Evolutionary conservation across 1,140 invertebrate genomes (phyloP), one percentile per base, ranked within the genome.

Genomic region (Leptinotarsa lineolata): DNA sequence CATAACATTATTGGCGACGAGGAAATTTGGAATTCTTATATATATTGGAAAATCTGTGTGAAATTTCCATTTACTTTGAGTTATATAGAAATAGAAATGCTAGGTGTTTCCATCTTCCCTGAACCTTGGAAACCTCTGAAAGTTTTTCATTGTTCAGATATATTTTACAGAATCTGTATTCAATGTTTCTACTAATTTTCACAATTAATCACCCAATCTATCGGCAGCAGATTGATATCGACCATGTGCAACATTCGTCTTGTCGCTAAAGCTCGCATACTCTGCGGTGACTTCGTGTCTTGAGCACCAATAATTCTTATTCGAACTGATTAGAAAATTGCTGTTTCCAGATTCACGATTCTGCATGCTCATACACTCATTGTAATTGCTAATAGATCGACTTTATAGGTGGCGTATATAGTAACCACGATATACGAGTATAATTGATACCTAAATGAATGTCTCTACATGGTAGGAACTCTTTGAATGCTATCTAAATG

Each of bases 381-480:
- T 70, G 68, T 70, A 70, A 70, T 70, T 70, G 68, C 68, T 70
- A 70, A 70, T 70, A 24, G 68, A 45, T 12, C 22, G 61, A 18
- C 20, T 24, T 61, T 68, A 68, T 68, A 68, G 68, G 59, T 70
- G 24, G 68, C 48, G 59, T 70, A 70, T 59, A 70, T 61, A 59
- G 46, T 46, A 22, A 22, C 22, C 45, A 39, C 39, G 66, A 18
- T 68, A 68, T 70, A 39, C 24, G 68, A 59, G 68, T 39, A 59
- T 70, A 60, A 70, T 70, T 70, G 68, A 44, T 24, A 24, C 24
- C 61, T 63, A 61, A 70, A 70, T 70, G 20, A 70, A 70, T 70
- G 68, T 24, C 68, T 24, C 11, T 45, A 45, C 46, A 70, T 22
- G 48, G 48, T 54, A 15, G 48, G n/a, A 54, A 54, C 15, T 16